Evolutionary conservation across 2,888 invertebrate genomes (phyloP).

Genomic region (Tanaodytes sp.): DNA sequence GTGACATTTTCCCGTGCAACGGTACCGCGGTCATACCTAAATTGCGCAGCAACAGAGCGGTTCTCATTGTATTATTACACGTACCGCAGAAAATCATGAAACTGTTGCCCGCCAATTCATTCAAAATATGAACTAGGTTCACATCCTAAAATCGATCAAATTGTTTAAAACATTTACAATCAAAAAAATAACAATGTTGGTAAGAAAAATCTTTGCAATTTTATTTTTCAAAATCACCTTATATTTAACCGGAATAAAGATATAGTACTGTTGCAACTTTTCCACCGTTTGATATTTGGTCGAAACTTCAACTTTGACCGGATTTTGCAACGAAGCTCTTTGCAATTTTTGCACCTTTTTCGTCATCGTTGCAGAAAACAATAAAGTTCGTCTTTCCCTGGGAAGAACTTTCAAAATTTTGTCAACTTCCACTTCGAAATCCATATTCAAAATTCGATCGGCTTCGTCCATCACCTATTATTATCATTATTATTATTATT

Average conservation of each 20-base stretch:
- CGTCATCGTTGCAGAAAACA: conserved; percentile 99
- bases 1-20: conserved; percentile 99
- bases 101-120: conserved; percentile 95
- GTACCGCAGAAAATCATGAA: conserved; percentile 98
- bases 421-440: conserved; percentile 97
- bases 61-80: conserved; percentile 91
- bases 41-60: conserved; percentile 90
- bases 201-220: conserved; percentile 8
- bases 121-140: conserved; percentile 94
- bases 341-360: conserved; percentile 97
- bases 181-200: no score
- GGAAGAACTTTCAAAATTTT: conserved; percentile 95
- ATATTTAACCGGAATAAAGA: conserved; percentile 95
- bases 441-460: conserved; percentile 98
- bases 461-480: conserved; percentile 99
- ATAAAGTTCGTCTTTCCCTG: conserved; percentile 89
- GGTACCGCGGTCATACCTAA: conserved; percentile 96
- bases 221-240: conserved; percentile 78
- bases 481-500: no score
- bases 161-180: no score
- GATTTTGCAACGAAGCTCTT: conserved; percentile 93
- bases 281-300: conserved; percentile 99
- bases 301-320: conserved; percentile 95
- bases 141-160: conserved; percentile 91
- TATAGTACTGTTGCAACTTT: conserved; percentile 93